Evolutionary conservation across 2,888 invertebrate genomes (phyloP), one percentile per base, ranked within the genome.

Genomic region (Odiellus spinosus): DNA sequence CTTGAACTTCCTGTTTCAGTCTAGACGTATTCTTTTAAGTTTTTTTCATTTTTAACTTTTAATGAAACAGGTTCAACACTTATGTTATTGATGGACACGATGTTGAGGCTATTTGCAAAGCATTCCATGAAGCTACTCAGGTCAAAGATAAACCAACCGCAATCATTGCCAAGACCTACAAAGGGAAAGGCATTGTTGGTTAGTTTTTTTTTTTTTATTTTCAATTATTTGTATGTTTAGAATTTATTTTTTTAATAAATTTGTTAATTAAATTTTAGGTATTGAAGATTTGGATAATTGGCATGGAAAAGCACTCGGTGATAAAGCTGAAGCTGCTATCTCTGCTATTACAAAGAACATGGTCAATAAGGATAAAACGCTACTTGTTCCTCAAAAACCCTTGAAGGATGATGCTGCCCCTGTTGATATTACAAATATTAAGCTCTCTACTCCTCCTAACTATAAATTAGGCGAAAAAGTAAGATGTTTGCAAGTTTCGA

Each of bases 251-350:
- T 42, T n/a, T 45, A 14, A 42, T 39, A 14, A 43, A n/a, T 44
- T 17, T 21, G 32, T 40, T 44, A 5, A 17, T n/a, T 47, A 4
- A 47, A 48, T 17, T 26, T 26, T 26, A 26, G 26, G 26, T 26
- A 87, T 98, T 61, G 95, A 93, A 67, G 85, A 99, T 66, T 59
- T 76, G 56, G 85, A 90, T 48, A 88, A 91, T 68, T 98, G 95
- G 95, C 98, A 99, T 64, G 98, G 98, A 44, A 98, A 98, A 67
- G 80, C 98, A 0, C 69, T 99, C 49, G 93, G 90, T 0, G 79
- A 75, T 44, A 80, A 85, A 51, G 77, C 82, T 1, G 78, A 78
- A 1, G 76, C 72, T 56, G 75, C 82, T 6, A 53, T 71, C 5
- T 52, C 56, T 4, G 55, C 49, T 15, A 58, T 66, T 34, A 72